Evolutionary conservation across 2,797 vertebrate genomes (phyloP).

Genomic region (Hafferia zeledoni): DNA sequence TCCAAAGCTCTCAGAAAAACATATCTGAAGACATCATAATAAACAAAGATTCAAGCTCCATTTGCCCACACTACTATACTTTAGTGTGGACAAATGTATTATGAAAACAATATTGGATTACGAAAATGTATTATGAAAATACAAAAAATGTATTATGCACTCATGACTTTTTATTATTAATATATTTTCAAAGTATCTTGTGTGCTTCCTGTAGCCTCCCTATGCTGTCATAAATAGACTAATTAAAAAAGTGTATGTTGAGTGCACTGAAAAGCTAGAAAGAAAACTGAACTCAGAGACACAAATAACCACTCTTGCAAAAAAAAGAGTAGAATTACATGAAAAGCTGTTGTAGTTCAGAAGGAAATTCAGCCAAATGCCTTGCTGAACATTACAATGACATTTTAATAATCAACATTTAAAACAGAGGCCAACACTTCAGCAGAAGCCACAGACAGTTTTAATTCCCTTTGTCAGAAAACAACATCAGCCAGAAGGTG

Average conservation of each 20-base stretch:
- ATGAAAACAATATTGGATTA: too few relatives aligned
- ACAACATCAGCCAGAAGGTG: background rate
- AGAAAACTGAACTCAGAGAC: background rate
- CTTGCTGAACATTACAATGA: background rate
- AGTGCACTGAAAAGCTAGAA: background rate
- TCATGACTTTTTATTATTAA: background rate
- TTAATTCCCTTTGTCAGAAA: background rate
- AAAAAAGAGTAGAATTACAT: background rate
- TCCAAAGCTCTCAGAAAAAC: background rate
- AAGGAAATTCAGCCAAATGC: background rate
- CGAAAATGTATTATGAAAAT: background rate
- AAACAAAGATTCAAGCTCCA: background rate
- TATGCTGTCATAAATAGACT: fast-evolving
- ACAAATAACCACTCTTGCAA: background rate
- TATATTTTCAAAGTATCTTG: background rate
- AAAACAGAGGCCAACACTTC: background rate
- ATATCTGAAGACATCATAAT: background rate
- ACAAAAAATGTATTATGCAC: background rate
- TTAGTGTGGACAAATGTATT: background rate
- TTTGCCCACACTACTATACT: background rate
- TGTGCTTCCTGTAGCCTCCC: background rate
- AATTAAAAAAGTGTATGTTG: background rate
- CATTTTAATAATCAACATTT: background rate
- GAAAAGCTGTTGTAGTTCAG: background rate
- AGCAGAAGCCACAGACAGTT: background rate